Conservation (phyloP, 2,888 invertebrate genomes). For the Drosophila algonquin region DNA sequence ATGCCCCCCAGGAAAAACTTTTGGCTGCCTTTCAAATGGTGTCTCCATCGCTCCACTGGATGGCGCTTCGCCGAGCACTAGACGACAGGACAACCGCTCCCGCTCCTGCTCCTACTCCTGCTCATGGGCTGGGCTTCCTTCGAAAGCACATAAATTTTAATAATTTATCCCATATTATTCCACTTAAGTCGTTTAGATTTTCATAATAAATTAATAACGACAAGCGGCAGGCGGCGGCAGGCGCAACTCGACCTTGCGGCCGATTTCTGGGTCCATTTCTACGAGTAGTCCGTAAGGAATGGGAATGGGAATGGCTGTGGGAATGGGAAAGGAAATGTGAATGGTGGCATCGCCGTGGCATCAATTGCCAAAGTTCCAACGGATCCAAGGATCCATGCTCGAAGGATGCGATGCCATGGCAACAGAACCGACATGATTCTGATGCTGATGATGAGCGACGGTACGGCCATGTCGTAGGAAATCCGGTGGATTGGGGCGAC, state of each 20-base stretch:
- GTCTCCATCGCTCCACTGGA: constrained; percentile 19
- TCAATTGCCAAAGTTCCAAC: constrained; percentile 66
- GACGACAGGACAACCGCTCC: constrained; percentile 21
- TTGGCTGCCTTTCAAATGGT: constrained; percentile 73
- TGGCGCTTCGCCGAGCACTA: constrained; percentile 29
- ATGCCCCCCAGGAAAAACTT: constrained; percentile 52
- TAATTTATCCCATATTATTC: constrained; percentile 83
- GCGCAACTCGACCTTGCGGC: constrained; percentile 51
- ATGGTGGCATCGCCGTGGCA: constrained; percentile 34
- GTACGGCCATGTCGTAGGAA: constrained; percentile 12
- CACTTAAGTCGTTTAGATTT: constrained; percentile 83
- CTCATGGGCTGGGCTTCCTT: constrained; percentile 44
- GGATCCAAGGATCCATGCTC: constrained; percentile 37
- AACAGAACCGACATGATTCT: constrained; percentile 26
- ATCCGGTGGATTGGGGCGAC: constrained; percentile 8
- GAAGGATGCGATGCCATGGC: constrained; percentile 21
- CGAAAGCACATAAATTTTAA: constrained; percentile 82
- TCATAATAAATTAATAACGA: constrained; percentile 83
- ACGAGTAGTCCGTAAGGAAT: neutral
- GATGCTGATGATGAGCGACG: constrained; percentile 39
- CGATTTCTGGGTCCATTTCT: constrained; percentile 4
- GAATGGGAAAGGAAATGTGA: neutral
- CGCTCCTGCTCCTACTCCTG: too few species aligned
- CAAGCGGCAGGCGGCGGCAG: constrained; percentile 41
- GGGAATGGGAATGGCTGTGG: neutral